Conservation (phyloP, 2,888 invertebrate species). For the Platypus cylindrus region DNA sequence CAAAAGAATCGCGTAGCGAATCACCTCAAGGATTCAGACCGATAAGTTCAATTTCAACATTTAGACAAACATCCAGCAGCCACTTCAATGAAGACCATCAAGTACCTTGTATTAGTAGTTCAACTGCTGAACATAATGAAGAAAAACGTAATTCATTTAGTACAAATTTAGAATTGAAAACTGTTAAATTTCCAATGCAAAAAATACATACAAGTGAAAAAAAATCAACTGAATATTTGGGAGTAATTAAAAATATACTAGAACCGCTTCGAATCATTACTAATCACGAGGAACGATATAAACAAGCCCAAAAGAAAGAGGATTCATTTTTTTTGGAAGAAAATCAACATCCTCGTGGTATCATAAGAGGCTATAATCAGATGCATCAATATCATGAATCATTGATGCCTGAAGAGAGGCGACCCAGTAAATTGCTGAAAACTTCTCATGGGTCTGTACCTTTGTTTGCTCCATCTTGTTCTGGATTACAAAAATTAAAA, state of each 20-base stretch:
- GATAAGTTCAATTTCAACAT: slow-evolving; percentile 13
- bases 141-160: slow-evolving; percentile 14
- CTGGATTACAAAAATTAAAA: no score
- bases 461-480: slow-evolving; percentile 2
- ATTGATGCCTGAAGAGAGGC: slow-evolving; percentile 16
- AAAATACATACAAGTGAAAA: slow-evolving; percentile 17
- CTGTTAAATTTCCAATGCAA: slow-evolving; percentile 28
- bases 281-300: slow-evolving; percentile 30
- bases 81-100: slow-evolving; percentile 22
- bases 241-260: slow-evolving; percentile 22
- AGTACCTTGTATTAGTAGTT: slow-evolving; percentile 26
- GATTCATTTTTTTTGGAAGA: slow-evolving; percentile 30
- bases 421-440: slow-evolving; percentile 21
- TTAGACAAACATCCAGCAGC: slow-evolving; percentile 16
- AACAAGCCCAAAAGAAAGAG: slow-evolving; percentile 29
- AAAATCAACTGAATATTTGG: slow-evolving; percentile 13
- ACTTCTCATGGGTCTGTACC: slow-evolving; percentile 12
- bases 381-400: slow-evolving; percentile 22
- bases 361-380: slow-evolving; percentile 25
- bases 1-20: slow-evolving; percentile 27
- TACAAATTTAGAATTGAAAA: slow-evolving; percentile 28
- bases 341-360: slow-evolving; percentile 24
- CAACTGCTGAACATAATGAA: slow-evolving; percentile 12
- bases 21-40: slow-evolving; percentile 30
- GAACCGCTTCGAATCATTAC: slow-evolving; percentile 33